These are phyloP conservation scores for Hydrozoanthus gracilis DNA, from an alignment of 92 coral and sea anemone genomes.

Conservation along the genomic window DNA sequence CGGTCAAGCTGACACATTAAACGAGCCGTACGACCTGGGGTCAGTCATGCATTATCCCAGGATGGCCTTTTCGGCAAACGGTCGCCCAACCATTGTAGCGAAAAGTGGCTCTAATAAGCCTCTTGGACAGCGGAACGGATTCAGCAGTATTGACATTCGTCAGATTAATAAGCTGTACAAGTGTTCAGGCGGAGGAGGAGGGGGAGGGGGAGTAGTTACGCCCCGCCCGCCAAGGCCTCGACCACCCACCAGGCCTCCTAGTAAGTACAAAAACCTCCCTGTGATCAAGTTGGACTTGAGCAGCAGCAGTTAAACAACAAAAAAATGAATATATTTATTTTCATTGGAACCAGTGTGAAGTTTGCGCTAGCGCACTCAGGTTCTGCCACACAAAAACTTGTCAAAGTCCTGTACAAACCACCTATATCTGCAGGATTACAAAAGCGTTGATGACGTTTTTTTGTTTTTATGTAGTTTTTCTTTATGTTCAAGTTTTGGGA, in stretches of 20 bases:
- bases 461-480: not conserved
- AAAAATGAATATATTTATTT: too few relatives aligned
- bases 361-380: too few relatives aligned
- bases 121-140: conserved; percentile 56
- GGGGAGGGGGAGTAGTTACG: conserved; percentile 6
- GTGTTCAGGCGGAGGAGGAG: conserved; percentile 51
- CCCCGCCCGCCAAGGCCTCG: conserved; percentile 13
- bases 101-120: conserved; percentile 48
- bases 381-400: too few relatives aligned
- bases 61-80: conserved; percentile 58
- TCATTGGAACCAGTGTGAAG: too few relatives aligned
- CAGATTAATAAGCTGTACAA: conserved; percentile 69
- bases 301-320: not conserved
- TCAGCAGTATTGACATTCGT: conserved; percentile 60
- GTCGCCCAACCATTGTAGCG: conserved; percentile 61
- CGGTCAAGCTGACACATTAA: conserved; percentile 65
- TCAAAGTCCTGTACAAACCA: too few relatives aligned
- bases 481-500: not conserved
- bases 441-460: too few relatives aligned
- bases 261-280: not conserved
- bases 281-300: not conserved
- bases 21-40: conserved; percentile 62
- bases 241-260: conserved; percentile 52
- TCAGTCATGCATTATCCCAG: conserved; percentile 72
- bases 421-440: too few relatives aligned